Evolutionary conservation across 1,140 invertebrate species (phyloP).

Genomic region (Monochamus saltuarius): DNA sequence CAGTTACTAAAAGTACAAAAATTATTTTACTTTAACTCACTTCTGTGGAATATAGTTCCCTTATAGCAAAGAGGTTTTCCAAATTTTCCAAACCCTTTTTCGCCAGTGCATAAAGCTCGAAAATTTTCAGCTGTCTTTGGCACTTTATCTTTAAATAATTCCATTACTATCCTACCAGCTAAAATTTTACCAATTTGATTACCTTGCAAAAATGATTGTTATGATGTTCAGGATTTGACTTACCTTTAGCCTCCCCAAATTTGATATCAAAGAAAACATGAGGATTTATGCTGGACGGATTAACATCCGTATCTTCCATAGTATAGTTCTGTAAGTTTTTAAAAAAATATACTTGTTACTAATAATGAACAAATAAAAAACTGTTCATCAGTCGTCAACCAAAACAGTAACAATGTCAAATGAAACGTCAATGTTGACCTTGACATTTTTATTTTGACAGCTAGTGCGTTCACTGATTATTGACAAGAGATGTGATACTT

Average conservation of each 20-base stretch:
- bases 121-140: constrained; percentile 94
- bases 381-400: too few relatives aligned
- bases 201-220: constrained; percentile 20
- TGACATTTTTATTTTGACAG: too few relatives aligned
- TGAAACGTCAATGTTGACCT: too few relatives aligned
- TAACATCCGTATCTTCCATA: too few relatives aligned
- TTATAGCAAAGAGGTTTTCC: constrained; percentile 76
- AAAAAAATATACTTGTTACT: too few relatives aligned
- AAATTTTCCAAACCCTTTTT: constrained; percentile 69
- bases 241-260: constrained; percentile 40
- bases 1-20: too few relatives aligned
- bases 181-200: constrained; percentile 43
- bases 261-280: constrained; percentile 39
- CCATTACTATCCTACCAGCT: constrained; percentile 80
- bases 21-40: constrained; percentile 49
- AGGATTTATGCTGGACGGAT: too few relatives aligned
- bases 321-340: too few relatives aligned
- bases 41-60: constrained; percentile 72
- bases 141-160: constrained; percentile 80
- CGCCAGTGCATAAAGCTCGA: constrained; percentile 83
- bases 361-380: too few relatives aligned
- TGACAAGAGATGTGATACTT: too few relatives aligned
- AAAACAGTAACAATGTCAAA: too few relatives aligned
- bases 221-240: constrained; percentile 26
- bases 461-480: too few relatives aligned